Conservation (phyloP, 2,888 invertebrate species). For the Conus canariensis region DNA sequence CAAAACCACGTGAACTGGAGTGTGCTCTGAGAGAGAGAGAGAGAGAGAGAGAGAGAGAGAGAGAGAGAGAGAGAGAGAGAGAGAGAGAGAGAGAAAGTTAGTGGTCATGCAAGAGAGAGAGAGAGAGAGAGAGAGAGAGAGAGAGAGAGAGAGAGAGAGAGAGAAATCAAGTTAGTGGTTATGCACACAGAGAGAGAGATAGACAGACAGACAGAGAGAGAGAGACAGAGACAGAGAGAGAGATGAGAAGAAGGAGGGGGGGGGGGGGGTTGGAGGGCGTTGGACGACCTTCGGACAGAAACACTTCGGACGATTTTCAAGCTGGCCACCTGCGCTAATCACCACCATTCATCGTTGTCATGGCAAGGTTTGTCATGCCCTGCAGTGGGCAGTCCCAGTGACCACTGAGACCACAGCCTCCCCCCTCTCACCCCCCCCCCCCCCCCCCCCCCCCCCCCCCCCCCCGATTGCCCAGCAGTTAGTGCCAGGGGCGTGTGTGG, state of each 20-base stretch:
- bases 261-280: not conserved
- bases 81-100: not conserved
- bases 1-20: too few species aligned
- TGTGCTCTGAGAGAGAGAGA: not conserved
- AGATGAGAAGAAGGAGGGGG: too few species aligned
- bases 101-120: not conserved
- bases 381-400: too few species aligned
- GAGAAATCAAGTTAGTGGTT: not conserved
- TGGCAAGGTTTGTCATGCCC: too few species aligned
- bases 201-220: not conserved
- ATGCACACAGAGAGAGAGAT: not conserved
- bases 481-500: too few species aligned
- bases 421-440: too few species aligned
- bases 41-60: not conserved
- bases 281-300: not conserved
- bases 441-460: too few species aligned
- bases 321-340: too few species aligned
- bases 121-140: not conserved
- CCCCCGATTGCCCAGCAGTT: too few species aligned
- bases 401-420: too few species aligned
- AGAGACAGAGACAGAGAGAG: not conserved
- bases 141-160: not conserved
- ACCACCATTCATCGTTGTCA: too few species aligned
- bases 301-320: too few species aligned
- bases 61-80: not conserved